Evolutionary conservation across 1,140 invertebrate species (phyloP), one percentile per base, ranked within the genome.

Genomic region (Drosophila obscura): DNA sequence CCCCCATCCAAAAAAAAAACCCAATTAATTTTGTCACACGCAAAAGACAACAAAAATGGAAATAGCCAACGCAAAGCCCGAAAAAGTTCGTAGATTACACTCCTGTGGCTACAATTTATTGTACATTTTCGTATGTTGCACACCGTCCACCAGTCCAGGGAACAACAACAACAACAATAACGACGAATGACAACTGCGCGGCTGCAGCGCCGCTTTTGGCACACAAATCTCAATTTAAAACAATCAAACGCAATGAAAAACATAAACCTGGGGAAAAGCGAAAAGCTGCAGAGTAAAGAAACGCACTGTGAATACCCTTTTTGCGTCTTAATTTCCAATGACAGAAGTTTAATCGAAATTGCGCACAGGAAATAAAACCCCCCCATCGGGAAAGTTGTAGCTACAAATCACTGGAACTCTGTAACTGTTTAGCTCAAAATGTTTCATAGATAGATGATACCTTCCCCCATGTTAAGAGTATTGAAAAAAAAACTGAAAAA

Each of bases 171-270:
- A 61, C 41, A 65, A 49, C 5, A 52, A 13, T 19, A 16, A 44
- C 56, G 51, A 62, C 46, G 53, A 41, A 66, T 35, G 31, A 46
- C 59, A 76, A 73, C 11, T 31, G 51, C 49, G 55, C 71, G 41
- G 45, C 44, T 63, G 68, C 55, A 55, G 28, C 60, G 58, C 48
- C 60, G 69, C 69, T 77, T 80, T 75, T 87, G 71, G 69, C 69
- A 77, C 74, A 85, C 82, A 85, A 87, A 85, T 85, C 74, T 87
- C 60, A 85, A 81, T 85, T 85, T 85, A 85, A 87, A 85, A 85
- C 82, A 87, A 85, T 85, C 77, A 85, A 85, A 87, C 77, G 73
- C 73, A 78, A 78, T 81, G 77, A 62, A 82, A 77, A 80, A 53
- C 63, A 80, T 58, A 73, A 84, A 69, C 49, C 45, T 53, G 60